Evolutionary conservation across 2,888 invertebrate species (phyloP).

Genomic region (Agrochola lychnidis): DNA sequence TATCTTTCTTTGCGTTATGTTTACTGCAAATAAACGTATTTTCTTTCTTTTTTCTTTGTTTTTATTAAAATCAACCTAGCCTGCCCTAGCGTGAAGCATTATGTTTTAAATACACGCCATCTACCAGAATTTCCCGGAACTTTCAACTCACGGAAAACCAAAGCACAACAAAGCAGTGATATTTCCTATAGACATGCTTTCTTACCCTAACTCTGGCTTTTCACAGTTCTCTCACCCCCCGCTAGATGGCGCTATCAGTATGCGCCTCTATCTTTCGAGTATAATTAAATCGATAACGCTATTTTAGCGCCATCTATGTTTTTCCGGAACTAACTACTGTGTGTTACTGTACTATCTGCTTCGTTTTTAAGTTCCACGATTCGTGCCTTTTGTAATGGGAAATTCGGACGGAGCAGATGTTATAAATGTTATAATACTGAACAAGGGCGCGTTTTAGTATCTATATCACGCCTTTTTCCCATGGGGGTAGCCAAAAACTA

Average conservation of each 20-base stretch:
- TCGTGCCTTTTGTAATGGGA: neutral
- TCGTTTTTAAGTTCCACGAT: neutral
- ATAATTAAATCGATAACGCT: neutral
- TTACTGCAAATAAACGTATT: no score
- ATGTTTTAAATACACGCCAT: slow-evolving; percentile 41
- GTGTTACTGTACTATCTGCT: no score
- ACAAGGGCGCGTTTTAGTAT: neutral
- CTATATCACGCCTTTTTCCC: neutral
- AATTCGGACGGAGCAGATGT: neutral
- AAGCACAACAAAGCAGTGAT: neutral
- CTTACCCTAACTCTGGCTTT: neutral
- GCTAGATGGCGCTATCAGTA: slow-evolving; percentile 70
- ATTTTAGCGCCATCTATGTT: slow-evolving; percentile 66
- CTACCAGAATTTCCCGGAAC: slow-evolving; percentile 65
- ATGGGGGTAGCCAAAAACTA: neutral
- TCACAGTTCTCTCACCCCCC: slow-evolving; percentile 65
- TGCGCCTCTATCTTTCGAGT: no score
- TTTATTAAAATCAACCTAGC: neutral
- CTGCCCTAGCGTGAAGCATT: neutral
- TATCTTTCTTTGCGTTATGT: no score
- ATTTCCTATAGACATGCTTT: neutral
- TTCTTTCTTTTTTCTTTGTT: no score
- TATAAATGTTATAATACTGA: neutral
- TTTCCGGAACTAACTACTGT: slow-evolving; percentile 51
- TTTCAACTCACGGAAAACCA: neutral